A percentile compares a stretch with the other conserved stretches of the same genome.
phyloP scores from a whole-genome alignment of 2,888 invertebrate species.

The Gortyna flavago region DNA sequence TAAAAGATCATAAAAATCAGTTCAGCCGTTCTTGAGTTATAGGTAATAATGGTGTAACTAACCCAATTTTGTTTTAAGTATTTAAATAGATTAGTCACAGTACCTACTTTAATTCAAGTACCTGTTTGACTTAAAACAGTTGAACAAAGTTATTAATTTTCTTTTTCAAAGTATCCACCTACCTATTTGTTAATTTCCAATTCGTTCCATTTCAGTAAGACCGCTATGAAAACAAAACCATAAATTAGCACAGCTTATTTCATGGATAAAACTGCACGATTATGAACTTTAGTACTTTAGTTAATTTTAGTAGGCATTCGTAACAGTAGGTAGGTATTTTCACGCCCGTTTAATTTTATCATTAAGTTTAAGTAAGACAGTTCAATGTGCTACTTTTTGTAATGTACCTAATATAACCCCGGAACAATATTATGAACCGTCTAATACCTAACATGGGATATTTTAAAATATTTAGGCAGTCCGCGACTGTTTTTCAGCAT shows the following conservation, averaged over 20 bases:
- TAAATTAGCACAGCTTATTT: constrained; percentile 4
- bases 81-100: no score
- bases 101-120: background rate
- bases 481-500: background rate
- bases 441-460: background rate
- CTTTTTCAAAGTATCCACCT: background rate
- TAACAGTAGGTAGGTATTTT: background rate
- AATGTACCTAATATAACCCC: background rate
- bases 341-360: background rate
- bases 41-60: no score
- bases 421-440: background rate
- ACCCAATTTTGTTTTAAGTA: no score
- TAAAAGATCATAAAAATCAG: no score
- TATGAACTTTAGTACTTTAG: background rate
- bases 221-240: background rate
- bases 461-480: background rate
- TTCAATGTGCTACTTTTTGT: background rate
- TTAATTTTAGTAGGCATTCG: background rate
- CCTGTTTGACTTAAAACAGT: background rate
- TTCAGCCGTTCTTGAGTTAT: no score
- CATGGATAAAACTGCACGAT: constrained; percentile 3
- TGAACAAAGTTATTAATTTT: background rate
- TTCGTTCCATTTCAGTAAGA: background rate
- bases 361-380: background rate
- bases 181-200: background rate